Base-by-base conservation (phyloP, 2,113 vertebrate species). In the Pyrgilauda ruficollis region DNA sequence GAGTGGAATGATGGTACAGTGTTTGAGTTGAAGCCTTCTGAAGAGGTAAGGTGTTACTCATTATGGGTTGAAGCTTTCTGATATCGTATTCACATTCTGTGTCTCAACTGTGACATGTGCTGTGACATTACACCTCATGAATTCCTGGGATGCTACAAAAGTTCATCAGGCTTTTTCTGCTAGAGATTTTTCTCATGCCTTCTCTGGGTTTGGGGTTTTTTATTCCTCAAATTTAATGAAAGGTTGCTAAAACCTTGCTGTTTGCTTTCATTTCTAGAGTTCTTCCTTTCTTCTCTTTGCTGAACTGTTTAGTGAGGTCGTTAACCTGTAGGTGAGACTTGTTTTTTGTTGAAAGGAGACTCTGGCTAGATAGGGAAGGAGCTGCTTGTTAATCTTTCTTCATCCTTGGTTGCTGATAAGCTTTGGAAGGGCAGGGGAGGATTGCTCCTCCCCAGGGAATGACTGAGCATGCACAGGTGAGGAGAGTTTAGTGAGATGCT, bases 371-470 rank as follows among this genome's bases (percentile, higher is more conserved):
- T 3, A 22, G 9, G 7, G 26, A 20, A 68, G 20, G 43, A 75
- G 52, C 18, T 80, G 15, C 7, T 13, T 72, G 19, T 39, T 63
- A 23, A 19, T 75, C 7, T 0, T 47, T 47, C 15, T 77, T 37
- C 3, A 3, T 11, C 8, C 31, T 33, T 53, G 28, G 35, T 58
- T 0, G 0, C 18, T 53, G 24, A 39, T 52, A 9, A n/a, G 30
- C 18, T 6, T 67, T 59, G 44, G 82, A 44, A 52, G 23, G 33
- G 55, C 2, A 27, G 23, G 18, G 35, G 12, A 49, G 31, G 58
- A 37, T 55, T 79, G 26, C 9, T 76, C 7, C 33, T 88, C 27
- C 41, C 15, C 7, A 33, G 35, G 41, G 47, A 44, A 18, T 7
- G 12, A 17, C 13, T 37, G 50, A 84, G 69, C 6, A 1, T 3